These are phyloP conservation scores for Ladona fulva DNA, from an alignment of 1,140 invertebrate species.

Conservation along the genomic window DNA sequence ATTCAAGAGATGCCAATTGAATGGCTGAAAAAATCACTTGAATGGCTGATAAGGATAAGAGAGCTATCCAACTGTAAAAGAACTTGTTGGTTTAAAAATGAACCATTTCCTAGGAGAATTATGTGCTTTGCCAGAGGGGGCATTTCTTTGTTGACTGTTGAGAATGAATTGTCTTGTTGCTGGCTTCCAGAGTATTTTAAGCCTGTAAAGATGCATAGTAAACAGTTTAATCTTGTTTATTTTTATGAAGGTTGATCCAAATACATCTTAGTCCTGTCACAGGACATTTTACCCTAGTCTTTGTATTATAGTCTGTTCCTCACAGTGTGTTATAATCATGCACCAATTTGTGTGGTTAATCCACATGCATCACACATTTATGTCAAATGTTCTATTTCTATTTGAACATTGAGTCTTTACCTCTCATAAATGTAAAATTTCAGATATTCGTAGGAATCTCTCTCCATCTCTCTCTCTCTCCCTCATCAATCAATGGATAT, in stretches of 20 bases:
- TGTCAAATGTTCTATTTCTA: constrained; percentile 7
- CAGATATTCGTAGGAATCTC: background rate
- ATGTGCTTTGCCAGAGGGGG: background rate
- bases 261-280: background rate
- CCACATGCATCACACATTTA: background rate
- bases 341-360: background rate
- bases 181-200: constrained; percentile 9
- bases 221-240: constrained; percentile 4
- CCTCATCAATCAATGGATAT: background rate
- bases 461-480: background rate
- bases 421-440: background rate
- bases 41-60: too few relatives aligned
- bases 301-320: background rate
- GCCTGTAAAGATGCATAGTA: background rate
- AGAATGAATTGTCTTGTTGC: constrained; percentile 5
- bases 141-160: background rate
- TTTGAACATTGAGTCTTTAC: constrained; percentile 1
- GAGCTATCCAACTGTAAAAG: too few relatives aligned
- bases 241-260: background rate
- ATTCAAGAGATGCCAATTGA: too few relatives aligned
- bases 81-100: background rate
- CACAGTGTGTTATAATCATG: constrained; percentile 6
- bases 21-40: too few relatives aligned
- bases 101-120: background rate
- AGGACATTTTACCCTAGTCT: background rate